Base-by-base conservation (phyloP, 2,113 vertebrate genomes). In the Smithornis capensis region DNA sequence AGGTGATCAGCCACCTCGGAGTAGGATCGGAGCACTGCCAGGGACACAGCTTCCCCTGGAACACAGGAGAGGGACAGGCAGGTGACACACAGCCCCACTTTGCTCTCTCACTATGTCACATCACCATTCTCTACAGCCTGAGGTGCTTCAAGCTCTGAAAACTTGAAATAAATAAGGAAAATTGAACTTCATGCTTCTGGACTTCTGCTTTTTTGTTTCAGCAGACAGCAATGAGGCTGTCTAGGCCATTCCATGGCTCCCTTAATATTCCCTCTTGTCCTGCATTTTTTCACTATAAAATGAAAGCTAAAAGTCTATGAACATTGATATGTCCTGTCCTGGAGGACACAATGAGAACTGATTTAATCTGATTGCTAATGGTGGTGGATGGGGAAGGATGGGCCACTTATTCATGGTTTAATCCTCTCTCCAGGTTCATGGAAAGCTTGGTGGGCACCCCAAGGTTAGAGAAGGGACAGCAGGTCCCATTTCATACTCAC, bases 11-110 rank as follows among this genome's bases (percentile, higher is more conserved):
- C 98, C 81, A 99, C 98, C 74, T 99, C 98, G 4, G 95, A 37
- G 87, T 98, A 99, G 3, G 98, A 98, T 23, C 91, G 96, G 87
- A 99, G 97, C 64, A 99, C 98, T 37, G 97, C 97, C 97, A 98
- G 96, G 25, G 99, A 99, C 87, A 99, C 98, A 7, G 98, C 98
- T 57, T 99, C 98, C 99, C 99, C 99, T 99, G 88, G 31, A 98
- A 97, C 82, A 83, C n/a, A 90, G 77, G 5, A 92, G 15, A 79
- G 57, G 75, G 64, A 33, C 63, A 56, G 7, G 27, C 9, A 76
- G 45, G 82, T 13, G 44, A 88, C 67, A 84, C 24, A n/a, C 44
- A 84, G 65, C 33, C 63, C 59, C 63, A 40, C 19, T 16, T 2
- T 0, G 18, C 52, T n/a, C 64, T 53, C 84, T 65, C 49, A 52